Base-by-base conservation (phyloP, 2,797 vertebrate species). In the Ctenosaura bakeri region DNA sequence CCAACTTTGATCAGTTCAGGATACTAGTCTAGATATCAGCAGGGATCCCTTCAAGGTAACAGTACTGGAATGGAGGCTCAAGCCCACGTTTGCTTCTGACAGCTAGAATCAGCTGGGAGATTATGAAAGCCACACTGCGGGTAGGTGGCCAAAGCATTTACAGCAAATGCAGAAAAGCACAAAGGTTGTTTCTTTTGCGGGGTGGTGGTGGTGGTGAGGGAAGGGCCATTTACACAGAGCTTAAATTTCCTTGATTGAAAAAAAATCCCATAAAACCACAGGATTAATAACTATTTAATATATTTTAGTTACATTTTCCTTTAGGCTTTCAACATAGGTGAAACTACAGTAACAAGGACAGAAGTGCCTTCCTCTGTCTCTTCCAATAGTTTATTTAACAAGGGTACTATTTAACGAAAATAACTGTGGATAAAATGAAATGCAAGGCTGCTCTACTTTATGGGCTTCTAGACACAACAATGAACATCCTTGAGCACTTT, bases 401-500 rank as follows among this genome's bases (percentile, higher is more conserved):
- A 85, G 6, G 14, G 59, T 83, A 74, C 38, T 62, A 88, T 64
- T 77, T 83, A 62, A 16, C 66, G 5, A 38, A 20, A 4, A 3
- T 85, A 54, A 69, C 59, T 79, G 2, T 7, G 4, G 32, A 50
- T 74, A 26, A 29, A 88, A 73, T 59, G 26, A 64, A 83, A 76
- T 50, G 32, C 29, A 89, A 50, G 54, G 38, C 12, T 83, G 71
- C 22, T 84, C 32, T 69, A 52, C 35, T 52, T 12, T 56, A 82
- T 22, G 4, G 2, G 1, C 52, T 64, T 32, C 42, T 50, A 87
- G 16, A 59, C 26, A 32, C 6, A 83, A 62, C 1, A 52, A 0
- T 76, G 56, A 76, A 42, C 91, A 69, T 81, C 91, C 64, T 79
- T 77, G 66, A 83, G 29, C 1, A 29, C 29, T 76, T 42, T 52